Evolutionary conservation across 1,140 invertebrate species (phyloP), one percentile per base, ranked within the genome.

Genomic region (Drosophila sp.): DNA sequence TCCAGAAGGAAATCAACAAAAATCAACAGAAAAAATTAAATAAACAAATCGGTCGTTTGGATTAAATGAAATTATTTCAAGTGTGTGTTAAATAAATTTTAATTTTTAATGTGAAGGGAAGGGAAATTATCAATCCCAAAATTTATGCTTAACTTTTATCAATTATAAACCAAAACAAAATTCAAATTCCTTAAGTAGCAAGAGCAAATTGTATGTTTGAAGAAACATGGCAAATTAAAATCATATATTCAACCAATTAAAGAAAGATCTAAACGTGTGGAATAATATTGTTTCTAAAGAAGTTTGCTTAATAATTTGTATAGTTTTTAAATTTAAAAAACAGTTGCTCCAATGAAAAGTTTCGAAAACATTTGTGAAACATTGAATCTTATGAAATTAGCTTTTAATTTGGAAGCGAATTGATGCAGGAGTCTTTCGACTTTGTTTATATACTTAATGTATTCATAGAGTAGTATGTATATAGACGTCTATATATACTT

Each of bases 381-480:
- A 70, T 71, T 38, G 4, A 57, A 32, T 55, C 29, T 69, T 1
- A 1, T 41, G 40, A 41, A 61, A 54, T 41, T 60, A 61, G 50
- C 32, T 32, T 70, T 33, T 33, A 33, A 33, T 33, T 33, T 33
- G 17, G 17, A 17, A 17, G 17, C 17, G 17, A 17, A 17, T 17
- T 17, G 17, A 17, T 17, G 17, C 17, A 17, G 17, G 17, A 17
- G 17, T 17, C 17, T 17, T 17, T 17, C 17, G 17, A 17, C 17
- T 17, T 17, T 17, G 17, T 17, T 17, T 17, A 17, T 17, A 17
- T 17, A 17, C 17, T 17, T 17, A 17, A 17, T 17, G 17, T 17
- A 17, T 17, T 17, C 17, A 17, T 17, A 17, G 17, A 17, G 17
- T 17, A 17, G 17, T 17, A 17, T 35, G 33, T 8, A 35, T 6